Conservation (phyloP, 2,888 invertebrate genomes). For the Eucera pruinosa region DNA sequence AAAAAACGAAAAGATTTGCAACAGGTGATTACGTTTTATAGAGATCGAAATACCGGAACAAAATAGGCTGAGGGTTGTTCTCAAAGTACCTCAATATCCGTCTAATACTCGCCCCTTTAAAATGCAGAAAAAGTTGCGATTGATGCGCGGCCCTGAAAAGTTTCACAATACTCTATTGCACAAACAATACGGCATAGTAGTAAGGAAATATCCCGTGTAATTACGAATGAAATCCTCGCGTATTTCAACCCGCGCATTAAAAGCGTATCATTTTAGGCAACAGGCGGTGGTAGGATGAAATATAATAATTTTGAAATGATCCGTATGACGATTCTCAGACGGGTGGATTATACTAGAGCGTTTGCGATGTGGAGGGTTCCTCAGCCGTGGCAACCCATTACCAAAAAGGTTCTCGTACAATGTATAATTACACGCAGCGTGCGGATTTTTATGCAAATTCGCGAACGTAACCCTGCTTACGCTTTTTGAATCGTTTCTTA, state of each 20-base stretch:
- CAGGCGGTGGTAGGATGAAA: conserved; percentile 92
- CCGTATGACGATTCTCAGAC: conserved; percentile 90
- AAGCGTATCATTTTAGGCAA: conserved; percentile 87
- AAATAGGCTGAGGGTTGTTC: conserved; percentile 88
- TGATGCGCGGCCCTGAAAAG: conserved; percentile 95
- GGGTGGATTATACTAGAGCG: conserved; percentile 92
- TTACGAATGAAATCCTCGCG: too few species aligned
- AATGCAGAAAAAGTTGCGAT: conserved; percentile 92
- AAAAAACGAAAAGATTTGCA: background rate
- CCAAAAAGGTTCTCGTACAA: conserved; percentile 88
- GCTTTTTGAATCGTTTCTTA: too few species aligned
- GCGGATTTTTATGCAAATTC: too few species aligned
- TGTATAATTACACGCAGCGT: too few species aligned
- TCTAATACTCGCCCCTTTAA: conserved; percentile 90
- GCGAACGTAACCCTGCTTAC: too few species aligned
- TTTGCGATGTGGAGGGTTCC: conserved; percentile 98
- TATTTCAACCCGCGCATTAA: background rate
- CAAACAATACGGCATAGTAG: conserved; percentile 97
- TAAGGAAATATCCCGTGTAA: conserved; percentile 84
- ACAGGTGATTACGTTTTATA: conserved; percentile 34
- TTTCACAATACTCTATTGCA: conserved; percentile 94
- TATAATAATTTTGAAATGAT: conserved; percentile 95
- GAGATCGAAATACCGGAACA: conserved; percentile 85
- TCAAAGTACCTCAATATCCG: conserved; percentile 90
- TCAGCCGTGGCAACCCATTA: conserved; percentile 97